A percentile compares a stretch with the other conserved stretches of the same genome.
phyloP scores from a whole-genome alignment of 1,140 invertebrate species.

The Ganaspis sp. region DNA sequence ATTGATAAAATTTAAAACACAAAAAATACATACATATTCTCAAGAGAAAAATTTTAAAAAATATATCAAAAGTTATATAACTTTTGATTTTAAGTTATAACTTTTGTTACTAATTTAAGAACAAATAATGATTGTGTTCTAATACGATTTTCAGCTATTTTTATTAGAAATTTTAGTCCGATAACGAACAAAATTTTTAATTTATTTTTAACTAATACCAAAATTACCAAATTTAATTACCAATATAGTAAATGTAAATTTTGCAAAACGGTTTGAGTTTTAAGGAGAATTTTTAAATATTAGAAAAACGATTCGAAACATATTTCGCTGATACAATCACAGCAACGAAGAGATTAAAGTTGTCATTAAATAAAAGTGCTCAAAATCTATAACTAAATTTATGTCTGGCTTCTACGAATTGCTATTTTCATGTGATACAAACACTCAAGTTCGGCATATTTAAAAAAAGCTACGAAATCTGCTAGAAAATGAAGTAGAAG shows the following conservation, averaged over 20 bases:
- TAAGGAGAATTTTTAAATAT: background rate
- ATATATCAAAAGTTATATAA: too few species aligned
- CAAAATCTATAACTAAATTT: constrained; percentile 4
- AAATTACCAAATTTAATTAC: constrained; percentile 6
- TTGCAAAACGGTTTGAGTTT: background rate
- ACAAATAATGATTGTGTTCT: background rate
- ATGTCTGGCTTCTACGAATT: background rate
- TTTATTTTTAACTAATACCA: background rate
- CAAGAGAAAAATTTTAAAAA: background rate
- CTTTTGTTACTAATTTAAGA: background rate
- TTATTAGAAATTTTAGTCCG: background rate
- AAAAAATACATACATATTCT: background rate
- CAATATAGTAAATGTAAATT: background rate
- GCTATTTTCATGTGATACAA: constrained; percentile 10
- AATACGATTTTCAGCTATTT: background rate
- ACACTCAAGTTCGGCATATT: constrained; percentile 5
- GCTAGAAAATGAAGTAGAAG: background rate
- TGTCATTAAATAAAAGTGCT: constrained; percentile 8
- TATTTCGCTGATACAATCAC: background rate
- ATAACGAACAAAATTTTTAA: background rate
- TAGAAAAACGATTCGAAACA: background rate
- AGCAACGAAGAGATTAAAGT: background rate
- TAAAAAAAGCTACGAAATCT: background rate
- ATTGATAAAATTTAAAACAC: background rate
- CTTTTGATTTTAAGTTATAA: too few species aligned